phyloP scores from a whole-genome alignment of 2,888 invertebrate species.

The Diarsia brunnea region DNA sequence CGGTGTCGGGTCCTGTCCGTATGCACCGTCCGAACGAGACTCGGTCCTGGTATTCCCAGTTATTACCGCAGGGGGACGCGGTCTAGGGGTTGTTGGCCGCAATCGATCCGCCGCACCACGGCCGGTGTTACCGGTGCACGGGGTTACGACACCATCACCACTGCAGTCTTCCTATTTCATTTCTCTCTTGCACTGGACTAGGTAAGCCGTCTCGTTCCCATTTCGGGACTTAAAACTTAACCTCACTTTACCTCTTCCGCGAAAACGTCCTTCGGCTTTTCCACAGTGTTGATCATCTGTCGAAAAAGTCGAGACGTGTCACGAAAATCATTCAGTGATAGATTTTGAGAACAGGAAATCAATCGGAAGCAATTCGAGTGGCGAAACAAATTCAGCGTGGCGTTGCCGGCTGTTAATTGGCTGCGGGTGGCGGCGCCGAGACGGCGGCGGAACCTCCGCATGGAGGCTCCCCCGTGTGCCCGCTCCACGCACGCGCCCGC shows the following conservation, averaged over 20 bases:
- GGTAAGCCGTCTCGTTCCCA: slow-evolving; percentile 61
- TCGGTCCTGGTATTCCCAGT: slow-evolving; percentile 88
- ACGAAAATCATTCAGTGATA: slow-evolving; percentile 67
- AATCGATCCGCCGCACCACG: slow-evolving; percentile 86
- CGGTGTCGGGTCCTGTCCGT: slow-evolving; percentile 68
- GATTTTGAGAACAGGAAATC: slow-evolving; percentile 84
- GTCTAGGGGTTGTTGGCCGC: slow-evolving; percentile 87
- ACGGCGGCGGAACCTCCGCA: slow-evolving; percentile 90
- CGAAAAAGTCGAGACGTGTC: slow-evolving; percentile 59
- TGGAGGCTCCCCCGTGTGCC: slow-evolving; percentile 83
- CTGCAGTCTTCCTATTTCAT: slow-evolving; percentile 75
- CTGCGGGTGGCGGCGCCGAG: slow-evolving; percentile 91
- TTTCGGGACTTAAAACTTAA: slow-evolving; percentile 45
- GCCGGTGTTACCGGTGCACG: slow-evolving; percentile 83
- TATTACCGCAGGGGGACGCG: slow-evolving; percentile 85
- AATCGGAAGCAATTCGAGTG: slow-evolving; percentile 89
- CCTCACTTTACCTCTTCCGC: slow-evolving; percentile 19
- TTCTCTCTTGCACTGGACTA: slow-evolving; percentile 61
- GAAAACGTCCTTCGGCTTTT: slow-evolving; percentile 17
- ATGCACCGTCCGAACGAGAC: slow-evolving; percentile 75
- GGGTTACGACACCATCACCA: slow-evolving; percentile 82
- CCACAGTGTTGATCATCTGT: slow-evolving; percentile 51
- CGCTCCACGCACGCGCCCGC: slow-evolving; percentile 81
- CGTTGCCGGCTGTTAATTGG: slow-evolving; percentile 89
- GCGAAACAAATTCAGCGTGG: slow-evolving; percentile 89